Conservation (phyloP, 1,140 invertebrate species). For the Tenebrio molitor region DNA sequence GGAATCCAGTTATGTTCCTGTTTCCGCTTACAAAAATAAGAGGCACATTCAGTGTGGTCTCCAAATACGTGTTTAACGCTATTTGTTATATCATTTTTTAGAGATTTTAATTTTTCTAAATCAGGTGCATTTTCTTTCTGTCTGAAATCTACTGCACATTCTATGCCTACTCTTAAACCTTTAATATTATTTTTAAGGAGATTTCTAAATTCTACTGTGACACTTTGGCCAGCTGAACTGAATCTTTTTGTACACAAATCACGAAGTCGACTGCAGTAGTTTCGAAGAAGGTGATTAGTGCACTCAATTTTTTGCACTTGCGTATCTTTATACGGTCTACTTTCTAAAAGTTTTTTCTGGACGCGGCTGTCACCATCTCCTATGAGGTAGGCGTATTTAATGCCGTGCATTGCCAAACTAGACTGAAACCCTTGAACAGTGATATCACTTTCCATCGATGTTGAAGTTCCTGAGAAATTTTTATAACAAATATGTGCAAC, state of each 20-base stretch:
- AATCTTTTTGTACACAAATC: conserved; percentile 23
- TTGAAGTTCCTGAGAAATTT: conserved; percentile 56
- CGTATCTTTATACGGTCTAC: background rate
- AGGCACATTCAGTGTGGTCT: conserved; percentile 59
- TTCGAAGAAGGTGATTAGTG: conserved; percentile 61
- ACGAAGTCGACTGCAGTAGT: conserved; percentile 58
- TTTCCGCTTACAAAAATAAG: conserved; percentile 55
- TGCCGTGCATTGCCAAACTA: conserved; percentile 57
- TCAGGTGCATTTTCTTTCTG: conserved; percentile 19
- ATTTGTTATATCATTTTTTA: conserved; percentile 60
- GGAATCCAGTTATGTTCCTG: conserved; percentile 55
- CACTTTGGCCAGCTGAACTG: background rate
- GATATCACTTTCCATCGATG: conserved; percentile 62
- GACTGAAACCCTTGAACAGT: conserved; percentile 60
- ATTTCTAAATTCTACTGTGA: too few relatives aligned
- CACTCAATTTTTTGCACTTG: conserved; percentile 60
- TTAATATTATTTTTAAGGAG: conserved; percentile 44
- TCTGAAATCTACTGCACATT: conserved; percentile 45
- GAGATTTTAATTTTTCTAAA: conserved; percentile 39
- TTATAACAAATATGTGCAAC: conserved; percentile 58
- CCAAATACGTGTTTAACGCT: conserved; percentile 64
- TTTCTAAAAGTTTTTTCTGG: conserved; percentile 8
- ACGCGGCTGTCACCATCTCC: conserved; percentile 57
- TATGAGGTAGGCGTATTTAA: conserved; percentile 57
- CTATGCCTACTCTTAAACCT: conserved; percentile 49